phyloP scores from a whole-genome alignment of 2,113 vertebrate species.

The Sorex fumeus region DNA sequence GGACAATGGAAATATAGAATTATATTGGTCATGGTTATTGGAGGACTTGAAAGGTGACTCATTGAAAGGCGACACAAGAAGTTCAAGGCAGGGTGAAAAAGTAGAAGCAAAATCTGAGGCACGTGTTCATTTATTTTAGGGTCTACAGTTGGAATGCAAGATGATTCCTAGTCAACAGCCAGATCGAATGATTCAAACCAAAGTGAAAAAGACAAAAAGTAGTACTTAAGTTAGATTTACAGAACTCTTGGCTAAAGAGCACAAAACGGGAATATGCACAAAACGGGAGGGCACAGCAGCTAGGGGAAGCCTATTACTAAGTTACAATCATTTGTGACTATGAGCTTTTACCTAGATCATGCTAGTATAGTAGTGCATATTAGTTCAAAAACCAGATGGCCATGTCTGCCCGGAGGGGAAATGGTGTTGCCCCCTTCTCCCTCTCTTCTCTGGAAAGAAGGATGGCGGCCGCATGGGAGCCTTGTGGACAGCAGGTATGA shows the following conservation, averaged over 20 bases:
- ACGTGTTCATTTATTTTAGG: background rate
- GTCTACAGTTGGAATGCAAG: background rate
- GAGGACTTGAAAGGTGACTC: background rate
- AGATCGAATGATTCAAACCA: background rate
- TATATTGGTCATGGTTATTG: background rate
- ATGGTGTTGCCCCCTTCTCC: no score
- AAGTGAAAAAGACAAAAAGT: background rate
- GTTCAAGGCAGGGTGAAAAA: background rate
- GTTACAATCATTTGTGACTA: background rate
- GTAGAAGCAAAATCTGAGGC: background rate
- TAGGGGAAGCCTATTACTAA: background rate
- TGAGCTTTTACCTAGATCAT: background rate
- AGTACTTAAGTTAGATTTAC: background rate
- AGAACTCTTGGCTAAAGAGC: background rate
- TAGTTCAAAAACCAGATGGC: background rate
- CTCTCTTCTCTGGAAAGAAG: no score
- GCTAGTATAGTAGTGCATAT: background rate
- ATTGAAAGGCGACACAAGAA: background rate
- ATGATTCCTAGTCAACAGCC: background rate
- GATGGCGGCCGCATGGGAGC: no score
- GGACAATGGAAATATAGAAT: background rate
- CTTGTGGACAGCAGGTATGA: no score
- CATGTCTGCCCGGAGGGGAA: no score
- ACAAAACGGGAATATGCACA: background rate
- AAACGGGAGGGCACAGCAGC: background rate